Evolutionary conservation across 2,113 vertebrate species (phyloP), one percentile per base, ranked within the genome.

Genomic region (Bubo scandiacus): DNA sequence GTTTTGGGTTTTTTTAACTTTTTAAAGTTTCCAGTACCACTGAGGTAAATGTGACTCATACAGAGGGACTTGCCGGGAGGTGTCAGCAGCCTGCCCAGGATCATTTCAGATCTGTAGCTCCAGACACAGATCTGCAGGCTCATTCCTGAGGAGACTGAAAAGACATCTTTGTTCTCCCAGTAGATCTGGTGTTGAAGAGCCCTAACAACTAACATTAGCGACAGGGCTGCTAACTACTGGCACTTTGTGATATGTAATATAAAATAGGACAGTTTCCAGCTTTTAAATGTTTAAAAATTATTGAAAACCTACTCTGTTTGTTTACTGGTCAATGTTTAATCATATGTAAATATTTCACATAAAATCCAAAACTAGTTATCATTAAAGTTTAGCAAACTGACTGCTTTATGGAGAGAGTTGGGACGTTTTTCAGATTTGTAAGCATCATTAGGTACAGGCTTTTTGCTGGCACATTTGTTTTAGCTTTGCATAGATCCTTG

Each of bases 251-350:
- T 94, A 65, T 71, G 55, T 83, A 78, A 51, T 75, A 84, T 90
- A 82, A 96, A 93, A 91, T 40, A 92, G 88, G 78, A 36, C 92
- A 68, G 92, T 96, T 97, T 93, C 78, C 71, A 95, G 77, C 90
- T 96, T 90, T 89, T 68, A 96, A 97, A 66, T 93, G 92, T 85
- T 96, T 84, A 72, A 97, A 94, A 96, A 91, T 77, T 91, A 82
- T 55, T 94, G 84, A 93, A 96, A 97, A 91, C 66, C 85, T 92
- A 38, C 83, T 96, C 90, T 97, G 87, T 96, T 97, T 98, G 95
- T 71, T 88, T 61, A 38, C 52, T 83, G 67, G 91, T 75, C 36
- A 92, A 90, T 96, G 81, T 94, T 97, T 93, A 95, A 92, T 86
- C 67, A 30, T 17, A 38, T 36, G 95, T 89, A 96, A 97, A 97